Conservation (phyloP, 1,140 invertebrate species). For the Cepaea nemoralis region DNA sequence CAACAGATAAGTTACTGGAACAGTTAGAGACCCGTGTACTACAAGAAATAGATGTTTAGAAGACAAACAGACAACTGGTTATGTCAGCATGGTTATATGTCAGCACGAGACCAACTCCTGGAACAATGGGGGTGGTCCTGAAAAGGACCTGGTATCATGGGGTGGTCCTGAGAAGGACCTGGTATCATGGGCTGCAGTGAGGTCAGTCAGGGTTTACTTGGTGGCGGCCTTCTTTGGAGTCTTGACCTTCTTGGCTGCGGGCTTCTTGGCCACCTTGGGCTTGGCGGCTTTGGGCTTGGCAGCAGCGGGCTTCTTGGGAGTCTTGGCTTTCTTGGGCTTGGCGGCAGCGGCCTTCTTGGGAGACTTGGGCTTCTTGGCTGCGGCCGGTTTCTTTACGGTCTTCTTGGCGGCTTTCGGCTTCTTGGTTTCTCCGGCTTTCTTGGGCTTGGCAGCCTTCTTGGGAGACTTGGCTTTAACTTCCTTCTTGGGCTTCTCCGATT, state of each 20-base stretch:
- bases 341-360: no score
- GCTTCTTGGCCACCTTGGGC: no score
- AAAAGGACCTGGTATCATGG: no score
- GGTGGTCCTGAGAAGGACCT: conserved; percentile 10
- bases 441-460: no score
- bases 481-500: conserved; percentile 37
- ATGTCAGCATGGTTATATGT: no score
- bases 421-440: conserved; percentile 43
- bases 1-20: no score
- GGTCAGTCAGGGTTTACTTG: background rate
- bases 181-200: background rate
- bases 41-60: no score
- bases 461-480: no score
- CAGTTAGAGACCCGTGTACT: no score
- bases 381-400: conserved; percentile 11
- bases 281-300: conserved; percentile 30
- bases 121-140: background rate
- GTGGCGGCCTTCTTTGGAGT: conserved; percentile 42
- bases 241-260: conserved; percentile 47
- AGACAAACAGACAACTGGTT: no score
- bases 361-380: conserved; percentile 39
- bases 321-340: conserved; percentile 36
- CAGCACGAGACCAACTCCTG: background rate
- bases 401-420: conserved; percentile 38
- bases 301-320: conserved; percentile 24